Evolutionary conservation across 2,113 vertebrate species (phyloP).

Genomic region (Pipra filicauda): DNA sequence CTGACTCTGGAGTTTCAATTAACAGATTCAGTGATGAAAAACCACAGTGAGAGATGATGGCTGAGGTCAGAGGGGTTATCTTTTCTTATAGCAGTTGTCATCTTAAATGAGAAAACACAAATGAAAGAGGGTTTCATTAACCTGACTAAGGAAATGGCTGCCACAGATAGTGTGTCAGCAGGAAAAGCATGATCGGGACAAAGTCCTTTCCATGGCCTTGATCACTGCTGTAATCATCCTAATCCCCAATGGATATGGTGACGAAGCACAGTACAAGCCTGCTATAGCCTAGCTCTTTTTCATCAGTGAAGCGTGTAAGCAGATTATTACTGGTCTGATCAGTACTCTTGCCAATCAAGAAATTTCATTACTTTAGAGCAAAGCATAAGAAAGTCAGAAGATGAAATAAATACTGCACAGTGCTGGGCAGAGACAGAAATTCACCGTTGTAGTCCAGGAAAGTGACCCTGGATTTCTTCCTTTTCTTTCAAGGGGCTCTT

Average conservation of each 20-base stretch:
- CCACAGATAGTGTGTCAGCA: neutral
- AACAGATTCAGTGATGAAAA: neutral
- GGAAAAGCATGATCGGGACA: neutral
- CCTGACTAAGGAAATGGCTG: neutral
- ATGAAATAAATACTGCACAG: neutral
- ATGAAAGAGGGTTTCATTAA: neutral
- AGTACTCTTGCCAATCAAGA: neutral
- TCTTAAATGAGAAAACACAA: constrained; percentile 22
- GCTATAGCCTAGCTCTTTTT: neutral
- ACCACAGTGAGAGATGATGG: neutral
- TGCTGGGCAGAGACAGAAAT: neutral
- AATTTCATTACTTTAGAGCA: neutral
- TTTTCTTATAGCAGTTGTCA: neutral
- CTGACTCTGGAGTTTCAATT: constrained; percentile 21
- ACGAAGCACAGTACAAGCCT: neutral
- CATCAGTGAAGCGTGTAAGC: neutral
- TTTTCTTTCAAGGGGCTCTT: neutral
- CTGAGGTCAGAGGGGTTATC: constrained; percentile 26
- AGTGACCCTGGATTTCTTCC: neutral
- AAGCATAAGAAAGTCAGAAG: neutral
- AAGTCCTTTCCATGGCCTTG: constrained; percentile 12
- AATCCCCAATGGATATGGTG: neutral
- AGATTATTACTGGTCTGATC: constrained; percentile 2
- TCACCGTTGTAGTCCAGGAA: neutral
- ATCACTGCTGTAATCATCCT: neutral